Percentiles rank a stretch among this genome's conserved stretches.
These are phyloP conservation scores for Caenorhabditis sp. DNA, from an alignment of 2,888 invertebrate species.

Conservation along the genomic window DNA sequence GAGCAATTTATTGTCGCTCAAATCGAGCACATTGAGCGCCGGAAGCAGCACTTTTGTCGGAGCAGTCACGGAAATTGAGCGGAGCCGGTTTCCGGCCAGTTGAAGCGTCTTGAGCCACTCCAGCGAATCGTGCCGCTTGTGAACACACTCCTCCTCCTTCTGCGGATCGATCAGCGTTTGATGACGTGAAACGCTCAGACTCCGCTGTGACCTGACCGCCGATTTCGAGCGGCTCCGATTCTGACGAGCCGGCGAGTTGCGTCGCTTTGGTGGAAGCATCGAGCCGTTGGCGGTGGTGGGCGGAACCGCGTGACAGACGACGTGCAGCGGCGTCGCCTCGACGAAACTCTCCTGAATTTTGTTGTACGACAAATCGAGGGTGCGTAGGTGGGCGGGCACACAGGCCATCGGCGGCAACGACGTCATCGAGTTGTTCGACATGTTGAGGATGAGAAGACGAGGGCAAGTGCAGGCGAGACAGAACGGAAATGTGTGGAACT, in stretches of 20 bases:
- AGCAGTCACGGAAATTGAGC: constrained; percentile 82
- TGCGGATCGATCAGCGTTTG: constrained; percentile 48
- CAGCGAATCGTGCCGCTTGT: constrained; percentile 85
- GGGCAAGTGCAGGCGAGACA: constrained; percentile 92
- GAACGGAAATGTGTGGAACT: constrained; percentile 89
- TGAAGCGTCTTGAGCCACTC: constrained; percentile 88
- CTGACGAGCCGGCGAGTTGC: constrained; percentile 63
- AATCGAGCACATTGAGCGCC: constrained; percentile 93
- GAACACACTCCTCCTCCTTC: constrained; percentile 70
- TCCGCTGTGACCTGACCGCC: constrained; percentile 76
- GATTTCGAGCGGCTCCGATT: constrained; percentile 76
- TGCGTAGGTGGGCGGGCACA: constrained; percentile 65
- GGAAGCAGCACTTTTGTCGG: constrained; percentile 81
- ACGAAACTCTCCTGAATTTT: constrained; percentile 82
- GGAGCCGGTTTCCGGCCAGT: constrained; percentile 89
- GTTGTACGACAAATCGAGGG: constrained; percentile 91
- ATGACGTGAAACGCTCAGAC: constrained; percentile 73
- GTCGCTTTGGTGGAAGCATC: constrained; percentile 44
- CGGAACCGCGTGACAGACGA: constrained; percentile 64
- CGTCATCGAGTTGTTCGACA: constrained; percentile 87
- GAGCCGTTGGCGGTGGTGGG: constrained; percentile 51
- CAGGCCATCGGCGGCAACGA: constrained; percentile 81
- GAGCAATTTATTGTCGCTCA: constrained; percentile 89
- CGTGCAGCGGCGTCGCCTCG: constrained; percentile 36
- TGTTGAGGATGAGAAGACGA: constrained; percentile 88